Base-by-base conservation (phyloP, 2,797 vertebrate species). In the Melanotaenia parkinsoni region DNA sequence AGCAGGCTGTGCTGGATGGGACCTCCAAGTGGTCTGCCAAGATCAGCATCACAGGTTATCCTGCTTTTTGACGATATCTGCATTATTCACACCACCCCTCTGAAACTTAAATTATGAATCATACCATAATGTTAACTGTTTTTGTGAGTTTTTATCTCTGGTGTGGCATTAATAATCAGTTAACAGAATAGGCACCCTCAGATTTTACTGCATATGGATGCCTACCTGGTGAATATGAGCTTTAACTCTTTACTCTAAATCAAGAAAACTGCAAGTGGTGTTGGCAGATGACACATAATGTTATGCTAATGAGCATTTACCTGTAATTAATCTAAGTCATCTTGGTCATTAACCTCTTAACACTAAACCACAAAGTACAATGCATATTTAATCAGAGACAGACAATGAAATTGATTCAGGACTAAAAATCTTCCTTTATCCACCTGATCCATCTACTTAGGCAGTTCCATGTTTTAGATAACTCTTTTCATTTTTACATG, bases 11-110 rank as follows among this genome's bases (percentile, higher is more conserved):
- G 70, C 89, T 99, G 63, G 97, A 99, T 28, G 98, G 98, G 70
- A 99, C 97, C 1, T 99, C 98, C 40, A 99, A 99, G 84, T 99
- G 98, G 98, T 99, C 97, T 0, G 97, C 98, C 74, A 99, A 99
- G 92, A 95, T 99, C 90, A 97, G 94, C 82, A 99, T 99, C 79
- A 99, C 96, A 91, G 98, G 93, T 93, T 5, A 78, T 86, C 13
- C 10, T 51, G 38, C 3, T 54, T 64, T 40, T 32, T 63, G 8
- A 54, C 58, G 12, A 20, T 45, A 54, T 40, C 13, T 56, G 18
- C 1, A 72, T 61, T 68, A 5, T 35, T 72, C 57, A 63, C 10
- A 38, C 13, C 1, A 1, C 12, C 24, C 45, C 37, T 40, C 3
- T 26, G 1, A 50, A 45, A 45, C 38, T n/a, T 64, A 1, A 20